A percentile compares a stretch with the other conserved stretches of the same genome.
These are phyloP conservation scores for Epinotia ramella DNA, from an alignment of 2,888 invertebrate species.

Conservation along the genomic window DNA sequence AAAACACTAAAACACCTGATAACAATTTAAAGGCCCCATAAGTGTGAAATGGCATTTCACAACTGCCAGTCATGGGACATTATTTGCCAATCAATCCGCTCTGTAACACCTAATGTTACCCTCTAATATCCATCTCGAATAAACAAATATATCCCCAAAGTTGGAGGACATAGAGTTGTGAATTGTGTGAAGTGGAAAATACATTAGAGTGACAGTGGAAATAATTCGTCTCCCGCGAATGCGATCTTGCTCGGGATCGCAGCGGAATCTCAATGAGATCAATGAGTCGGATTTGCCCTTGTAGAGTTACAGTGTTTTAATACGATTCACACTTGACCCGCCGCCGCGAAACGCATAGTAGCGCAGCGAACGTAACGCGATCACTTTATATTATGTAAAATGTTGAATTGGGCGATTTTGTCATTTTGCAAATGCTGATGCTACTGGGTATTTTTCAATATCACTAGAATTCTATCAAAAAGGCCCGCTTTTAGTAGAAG, in stretches of 20 bases:
- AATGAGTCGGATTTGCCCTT: conserved; percentile 48
- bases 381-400: background rate
- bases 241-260: conserved; percentile 55
- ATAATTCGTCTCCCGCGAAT: conserved; percentile 52
- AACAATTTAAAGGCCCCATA: conserved; percentile 47
- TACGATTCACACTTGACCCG: background rate
- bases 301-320: conserved; percentile 12
- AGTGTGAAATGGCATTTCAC: conserved; percentile 56
- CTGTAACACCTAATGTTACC: conserved; percentile 51
- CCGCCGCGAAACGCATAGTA: background rate
- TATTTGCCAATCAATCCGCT: conserved; percentile 60
- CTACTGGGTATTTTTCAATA: too few relatives aligned
- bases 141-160: conserved; percentile 46
- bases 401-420: background rate
- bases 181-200: conserved; percentile 41
- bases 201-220: conserved; percentile 50
- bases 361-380: background rate
- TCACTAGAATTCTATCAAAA: too few relatives aligned
- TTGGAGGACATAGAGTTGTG: conserved; percentile 32
- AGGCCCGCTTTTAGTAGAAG: too few relatives aligned
- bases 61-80: conserved; percentile 56
- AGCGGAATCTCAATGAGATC: conserved; percentile 54
- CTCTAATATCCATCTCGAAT: conserved; percentile 40
- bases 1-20: conserved; percentile 35
- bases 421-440: too few relatives aligned